Base-by-base conservation (phyloP, 2,113 vertebrate species). In the Meriones unguiculatus region DNA sequence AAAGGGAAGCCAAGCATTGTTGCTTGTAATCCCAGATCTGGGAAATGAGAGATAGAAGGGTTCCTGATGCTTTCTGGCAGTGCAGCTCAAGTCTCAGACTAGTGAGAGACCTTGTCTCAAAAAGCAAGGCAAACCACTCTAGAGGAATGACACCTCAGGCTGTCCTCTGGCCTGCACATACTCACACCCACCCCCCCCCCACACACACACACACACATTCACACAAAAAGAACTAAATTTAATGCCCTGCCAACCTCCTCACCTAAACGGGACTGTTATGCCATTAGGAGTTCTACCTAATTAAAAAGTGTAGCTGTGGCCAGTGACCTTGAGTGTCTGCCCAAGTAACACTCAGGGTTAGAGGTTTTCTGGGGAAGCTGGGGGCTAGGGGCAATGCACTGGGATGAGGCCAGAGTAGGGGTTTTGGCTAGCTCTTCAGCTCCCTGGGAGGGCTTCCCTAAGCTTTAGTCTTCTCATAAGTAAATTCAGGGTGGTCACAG, bases 391-490 rank as follows among this genome's bases (percentile, higher is more conserved):
- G 52, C 3, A 8, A 8, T 35, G 57, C 22, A 18, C 3, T 1
- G 28, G 9, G 38, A 46, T 8, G n/a, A 62, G 18, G 25, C 30
- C 18, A 10, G 94, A 52, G 32, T 54, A 1, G 30, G 2, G 10
- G 0, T 1, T 24, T 25, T 2, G 0, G 2, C 1, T 0, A 38
- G 62, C 54, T 64, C 20, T 24, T 11, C 0, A 28, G 62, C 46
- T 62, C 8, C 24, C 12, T 0, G 2, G 0, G 17, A 0, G 5
- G 2, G 30, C 24, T 7, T 38, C 7, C 15, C 84, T 13, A 52
- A n/a, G 41, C 35, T 13, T 7, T 14, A 11, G 30, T 35, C 2
- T 69, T 73, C 15, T 38, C 24, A 2, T 0, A 0, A 2, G 7
- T 7, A 24, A 59, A 38, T 7, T 14, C 17, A 3, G 15, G 59